These are phyloP conservation scores for Marisa cornuarietis DNA, from an alignment of 1,140 invertebrate species.

Conservation along the genomic window DNA sequence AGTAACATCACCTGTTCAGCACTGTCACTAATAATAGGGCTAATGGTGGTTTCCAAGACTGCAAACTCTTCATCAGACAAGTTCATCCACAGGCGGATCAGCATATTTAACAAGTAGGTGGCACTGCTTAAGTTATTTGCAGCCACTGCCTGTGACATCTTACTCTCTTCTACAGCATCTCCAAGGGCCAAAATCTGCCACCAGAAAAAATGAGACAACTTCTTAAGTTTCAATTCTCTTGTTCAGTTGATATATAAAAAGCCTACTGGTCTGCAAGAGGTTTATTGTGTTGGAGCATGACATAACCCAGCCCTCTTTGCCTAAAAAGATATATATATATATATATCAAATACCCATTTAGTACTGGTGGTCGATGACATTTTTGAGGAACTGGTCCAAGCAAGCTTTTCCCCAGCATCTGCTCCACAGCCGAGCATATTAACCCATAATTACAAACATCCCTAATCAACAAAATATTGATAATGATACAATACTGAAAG, in stretches of 20 bases:
- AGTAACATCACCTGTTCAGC: constrained; percentile 57
- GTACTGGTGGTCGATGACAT: too few species aligned
- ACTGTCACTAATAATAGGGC: constrained; percentile 58
- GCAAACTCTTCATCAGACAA: constrained; percentile 62
- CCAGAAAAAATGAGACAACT: not conserved
- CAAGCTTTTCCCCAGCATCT: too few species aligned
- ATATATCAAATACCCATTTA: too few species aligned
- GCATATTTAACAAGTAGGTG: constrained; percentile 61
- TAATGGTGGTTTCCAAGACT: constrained; percentile 58
- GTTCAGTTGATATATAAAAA: constrained; percentile 1
- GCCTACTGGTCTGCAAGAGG: too few species aligned
- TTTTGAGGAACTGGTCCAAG: too few species aligned
- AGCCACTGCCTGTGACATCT: constrained; percentile 56
- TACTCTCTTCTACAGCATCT: constrained; percentile 61
- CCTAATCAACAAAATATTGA: too few species aligned
- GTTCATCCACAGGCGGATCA: constrained; percentile 62
- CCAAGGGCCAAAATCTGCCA: constrained; percentile 60
- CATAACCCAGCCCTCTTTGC: too few species aligned
- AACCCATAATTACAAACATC: too few species aligned
- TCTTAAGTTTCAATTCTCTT: not conserved
- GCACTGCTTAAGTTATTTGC: constrained; percentile 62
- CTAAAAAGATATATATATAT: too few species aligned
- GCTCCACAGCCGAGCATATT: too few species aligned
- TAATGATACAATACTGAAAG: too few species aligned
- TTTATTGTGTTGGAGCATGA: too few species aligned